Base-by-base conservation (phyloP, 2,888 invertebrate species). In the Pseudoips prasinana region DNA sequence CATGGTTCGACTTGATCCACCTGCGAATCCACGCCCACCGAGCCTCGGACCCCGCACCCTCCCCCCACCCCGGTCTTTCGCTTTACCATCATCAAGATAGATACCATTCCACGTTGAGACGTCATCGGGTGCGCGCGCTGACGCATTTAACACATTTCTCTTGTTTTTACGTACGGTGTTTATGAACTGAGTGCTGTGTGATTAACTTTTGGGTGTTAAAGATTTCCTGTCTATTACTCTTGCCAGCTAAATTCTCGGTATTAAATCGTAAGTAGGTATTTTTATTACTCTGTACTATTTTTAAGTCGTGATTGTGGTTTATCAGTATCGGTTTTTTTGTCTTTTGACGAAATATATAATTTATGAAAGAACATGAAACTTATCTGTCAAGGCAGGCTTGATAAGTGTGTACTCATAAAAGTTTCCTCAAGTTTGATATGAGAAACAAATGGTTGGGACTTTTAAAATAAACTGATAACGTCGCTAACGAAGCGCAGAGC, bases 1-100 rank as follows among this genome's bases (percentile, higher is more conserved):
- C 84, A 85, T 73, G 61, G 73, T 77, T 75, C 71, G 73, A 64
- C 56, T 51, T 73, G 75, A 75, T 82, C 77, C 84, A 86, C 86
- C 85, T 86, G 85, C 69, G 59, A 73, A 57, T 69, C 79, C 74
- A 70, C 84, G 81, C 81, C 83, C 58, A 66, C 46, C 18, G 25
- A 25, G 32, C 52, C 52, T 53, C 58, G 40, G 39, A 34, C 58
- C 60, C 64, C 65, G 55, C 70, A 40, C 63, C 58, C 63, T 45
- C 43, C 37, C 43, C 45, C 46, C 50, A 42, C 73, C 64, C 67
- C 58, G 69, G 73, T 74, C 75, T 74, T 72, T 66, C 65, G 69
- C 69, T 55, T 62, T 58, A 61, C 75, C 82, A 77, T 77, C 80
- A 76, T 78, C 78, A 68, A 69, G 66, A 72, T 64, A 69, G 66